Percentiles rank a stretch among this genome's conserved stretches.
These are phyloP conservation scores for Diadegma fenestrale DNA, from an alignment of 2,888 invertebrate genomes.

Conservation along the genomic window DNA sequence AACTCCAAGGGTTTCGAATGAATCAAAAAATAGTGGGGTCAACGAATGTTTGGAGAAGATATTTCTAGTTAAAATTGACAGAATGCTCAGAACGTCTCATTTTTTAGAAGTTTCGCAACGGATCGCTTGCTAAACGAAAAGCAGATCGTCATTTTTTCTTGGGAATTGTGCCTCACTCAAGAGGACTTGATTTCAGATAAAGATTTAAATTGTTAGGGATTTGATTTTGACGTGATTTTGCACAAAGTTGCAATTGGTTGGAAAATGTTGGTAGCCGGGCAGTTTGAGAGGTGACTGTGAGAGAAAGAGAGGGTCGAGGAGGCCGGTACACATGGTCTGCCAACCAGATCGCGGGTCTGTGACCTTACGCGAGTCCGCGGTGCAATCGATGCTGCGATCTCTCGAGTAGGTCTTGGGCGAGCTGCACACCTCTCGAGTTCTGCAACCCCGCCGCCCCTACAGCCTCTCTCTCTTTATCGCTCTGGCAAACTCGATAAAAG, in stretches of 20 bases:
- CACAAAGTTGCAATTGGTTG: not conserved
- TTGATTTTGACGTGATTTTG: not conserved
- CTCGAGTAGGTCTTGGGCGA: constrained; percentile 45
- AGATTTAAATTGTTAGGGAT: not conserved
- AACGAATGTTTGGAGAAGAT: too few species aligned
- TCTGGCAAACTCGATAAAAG: constrained; percentile 35
- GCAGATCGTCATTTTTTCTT: too few species aligned
- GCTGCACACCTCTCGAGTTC: constrained; percentile 43
- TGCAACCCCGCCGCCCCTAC: constrained; percentile 52
- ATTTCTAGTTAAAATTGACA: too few species aligned
- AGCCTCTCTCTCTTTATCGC: constrained; percentile 19
- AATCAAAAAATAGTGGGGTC: too few species aligned
- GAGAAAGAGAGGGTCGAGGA: constrained; percentile 43
- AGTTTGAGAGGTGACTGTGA: constrained; percentile 8
- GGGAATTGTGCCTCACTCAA: too few species aligned
- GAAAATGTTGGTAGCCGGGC: constrained; percentile 29
- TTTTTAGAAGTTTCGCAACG: too few species aligned
- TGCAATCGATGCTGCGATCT: constrained; percentile 81
- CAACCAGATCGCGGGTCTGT: constrained; percentile 82
- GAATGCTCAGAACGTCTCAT: too few species aligned
- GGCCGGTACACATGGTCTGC: constrained; percentile 81
- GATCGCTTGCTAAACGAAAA: too few species aligned
- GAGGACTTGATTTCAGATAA: too few species aligned
- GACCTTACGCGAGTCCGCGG: constrained; percentile 77
- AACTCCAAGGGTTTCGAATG: too few species aligned